Percentiles rank a stretch among this genome's conserved stretches.
Conservation (phyloP, 2,113 vertebrate genomes). For the Lophura nycthemera region DNA sequence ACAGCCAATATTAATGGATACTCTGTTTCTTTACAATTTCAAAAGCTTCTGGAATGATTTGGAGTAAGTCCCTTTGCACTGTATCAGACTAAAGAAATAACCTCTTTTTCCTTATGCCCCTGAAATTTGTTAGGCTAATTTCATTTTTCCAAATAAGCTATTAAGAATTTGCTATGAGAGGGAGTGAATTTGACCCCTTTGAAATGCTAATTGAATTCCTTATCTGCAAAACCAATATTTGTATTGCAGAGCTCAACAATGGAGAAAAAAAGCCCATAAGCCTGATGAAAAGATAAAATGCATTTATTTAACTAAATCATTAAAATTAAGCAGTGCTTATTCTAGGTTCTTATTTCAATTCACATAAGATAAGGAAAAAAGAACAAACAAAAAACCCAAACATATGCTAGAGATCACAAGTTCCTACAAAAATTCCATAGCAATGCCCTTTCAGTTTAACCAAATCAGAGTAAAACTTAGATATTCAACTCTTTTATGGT, state of each 20-base stretch:
- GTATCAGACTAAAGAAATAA: neutral
- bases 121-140: constrained; percentile 30
- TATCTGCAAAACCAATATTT: constrained; percentile 63
- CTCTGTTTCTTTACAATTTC: neutral
- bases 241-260: neutral
- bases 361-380: neutral
- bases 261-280: constrained; percentile 18
- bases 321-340: constrained; percentile 47
- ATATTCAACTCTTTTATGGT: neutral
- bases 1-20: neutral
- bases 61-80: neutral
- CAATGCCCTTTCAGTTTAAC: neutral
- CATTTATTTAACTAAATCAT: constrained; percentile 51
- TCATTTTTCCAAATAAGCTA: constrained; percentile 15
- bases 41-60: neutral
- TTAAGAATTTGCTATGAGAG: neutral
- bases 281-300: constrained; percentile 54
- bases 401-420: constrained; percentile 14
- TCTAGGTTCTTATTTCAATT: constrained; percentile 29
- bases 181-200: constrained; percentile 37
- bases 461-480: neutral
- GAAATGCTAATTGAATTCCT: constrained; percentile 68
- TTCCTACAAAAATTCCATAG: neutral
- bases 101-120: neutral
- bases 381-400: neutral